Base-by-base conservation (phyloP, 1,140 invertebrate genomes). In the Rhopalosiphum padi region DNA sequence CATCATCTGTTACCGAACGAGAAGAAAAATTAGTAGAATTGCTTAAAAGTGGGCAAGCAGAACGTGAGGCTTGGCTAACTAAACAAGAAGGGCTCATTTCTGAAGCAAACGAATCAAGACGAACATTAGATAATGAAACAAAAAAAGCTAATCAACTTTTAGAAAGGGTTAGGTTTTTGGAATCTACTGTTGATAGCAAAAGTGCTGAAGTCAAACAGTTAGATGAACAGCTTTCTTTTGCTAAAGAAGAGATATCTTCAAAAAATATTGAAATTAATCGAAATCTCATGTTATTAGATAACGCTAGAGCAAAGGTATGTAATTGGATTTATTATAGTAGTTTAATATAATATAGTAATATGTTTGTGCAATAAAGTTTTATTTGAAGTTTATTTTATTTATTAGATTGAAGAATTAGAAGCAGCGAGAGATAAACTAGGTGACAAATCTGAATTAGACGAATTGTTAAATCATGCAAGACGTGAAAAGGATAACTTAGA, bases 1-100 rank as follows among this genome's bases (percentile, higher is more conserved):
- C 95, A 96, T 95, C 94, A 95, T 95, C 96, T 53, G 97, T 97
- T 8, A 93, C 91, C 43, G 98, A 98, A 95, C 95, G 97, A 77
- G 98, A 98, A 94, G 96, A 97, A 94, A 97, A 98, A 95, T 95
- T 99, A n/a, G 96, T 98, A n/a, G 97, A 97, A 94, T 95, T 98
- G 55, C 95, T 98, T 1, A 98, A 98, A 96, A 97, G 97, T 94
- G 97, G 97, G 22, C 97, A 98, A 95, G 97, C 98, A 94, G 97
- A 98, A 95, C 96, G 97, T 30, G 97, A 98, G 94, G 82, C 94
- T 15, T 95, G 98, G 25, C 94, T 98, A 23, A 96, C 96, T n/a
- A 98, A 98, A 94, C 97, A 98, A 94, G 97, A 97, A 94, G 98
- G 98, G 94, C 94, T 98, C 1, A 97, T 96, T 94, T 96, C 96